Conservation (phyloP, 1,140 invertebrate species). For the Leptoteleia sp. region DNA sequence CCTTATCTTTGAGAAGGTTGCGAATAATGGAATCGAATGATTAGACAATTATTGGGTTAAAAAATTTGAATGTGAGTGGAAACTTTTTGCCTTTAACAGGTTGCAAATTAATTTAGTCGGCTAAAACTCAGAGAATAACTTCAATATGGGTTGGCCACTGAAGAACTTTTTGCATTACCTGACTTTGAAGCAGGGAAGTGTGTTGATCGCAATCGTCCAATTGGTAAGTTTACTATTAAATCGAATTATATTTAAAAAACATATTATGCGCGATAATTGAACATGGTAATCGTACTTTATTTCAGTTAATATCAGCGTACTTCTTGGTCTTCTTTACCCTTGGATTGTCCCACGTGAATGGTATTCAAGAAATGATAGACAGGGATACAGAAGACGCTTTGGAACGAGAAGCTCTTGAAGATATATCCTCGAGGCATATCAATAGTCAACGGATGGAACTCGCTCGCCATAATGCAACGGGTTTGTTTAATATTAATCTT, state of each 20-base stretch:
- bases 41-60: too few species aligned
- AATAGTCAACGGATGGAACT: constrained; percentile 79
- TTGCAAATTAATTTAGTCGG: too few species aligned
- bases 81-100: too few species aligned
- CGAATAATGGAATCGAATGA: too few species aligned
- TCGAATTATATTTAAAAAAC: neutral
- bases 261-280: constrained; percentile 1
- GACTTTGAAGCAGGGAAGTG: constrained; percentile 80
- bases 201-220: constrained; percentile 80
- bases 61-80: too few species aligned
- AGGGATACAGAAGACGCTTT: constrained; percentile 79
- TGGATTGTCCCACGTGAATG: constrained; percentile 78
- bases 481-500: constrained; percentile 68
- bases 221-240: constrained; percentile 72
- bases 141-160: constrained; percentile 74
- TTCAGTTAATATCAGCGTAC: constrained; percentile 79
- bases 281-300: too few species aligned
- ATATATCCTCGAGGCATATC: constrained; percentile 77
- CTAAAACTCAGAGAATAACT: too few species aligned
- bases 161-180: constrained; percentile 78
- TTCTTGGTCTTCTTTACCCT: constrained; percentile 79
- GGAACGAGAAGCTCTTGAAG: constrained; percentile 77
- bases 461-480: constrained; percentile 79
- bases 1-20: too few species aligned
- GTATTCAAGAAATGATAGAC: constrained; percentile 79